phyloP scores from a whole-genome alignment of 2,888 invertebrate species.

The Sipha maydis region DNA sequence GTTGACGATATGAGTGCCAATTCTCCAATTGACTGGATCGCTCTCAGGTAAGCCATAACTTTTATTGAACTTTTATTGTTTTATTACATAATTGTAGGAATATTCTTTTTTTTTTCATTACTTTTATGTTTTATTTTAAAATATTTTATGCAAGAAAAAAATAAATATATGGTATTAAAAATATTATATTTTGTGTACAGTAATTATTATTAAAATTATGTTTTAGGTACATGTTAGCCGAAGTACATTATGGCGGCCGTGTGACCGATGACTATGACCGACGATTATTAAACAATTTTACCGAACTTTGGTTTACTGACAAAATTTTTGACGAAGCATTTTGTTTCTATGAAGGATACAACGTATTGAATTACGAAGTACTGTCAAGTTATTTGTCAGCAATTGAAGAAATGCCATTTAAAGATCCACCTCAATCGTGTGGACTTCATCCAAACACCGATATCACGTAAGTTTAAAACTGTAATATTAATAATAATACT shows the following conservation, averaged over 20 bases:
- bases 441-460: conserved; percentile 96
- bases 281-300: conserved; percentile 89
- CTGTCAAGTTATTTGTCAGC: neutral
- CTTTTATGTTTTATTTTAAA: too few species aligned
- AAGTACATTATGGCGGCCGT: conserved; percentile 86
- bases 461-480: conserved; percentile 78
- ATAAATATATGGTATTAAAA: too few species aligned
- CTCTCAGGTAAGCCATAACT: conserved; percentile 68
- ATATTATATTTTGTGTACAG: too few species aligned
- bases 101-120: too few species aligned
- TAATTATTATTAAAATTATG: conserved; percentile 72
- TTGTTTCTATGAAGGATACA: conserved; percentile 90
- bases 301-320: conserved; percentile 92
- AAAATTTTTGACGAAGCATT: conserved; percentile 85
- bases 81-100: too few species aligned
- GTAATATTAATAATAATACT: conserved; percentile 61
- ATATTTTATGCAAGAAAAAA: too few species aligned
- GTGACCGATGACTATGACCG: conserved; percentile 98
- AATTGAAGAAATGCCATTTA: conserved; percentile 81
- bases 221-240: conserved; percentile 96
- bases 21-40: conserved; percentile 70
- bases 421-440: conserved; percentile 94
- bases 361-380: conserved; percentile 78
- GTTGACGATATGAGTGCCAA: conserved; percentile 96
- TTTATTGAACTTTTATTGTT: neutral